A percentile compares a stretch with the other conserved stretches of the same genome.
These are phyloP conservation scores for Cerceris rybyensis DNA, from an alignment of 2,888 invertebrate species.

Conservation along the genomic window DNA sequence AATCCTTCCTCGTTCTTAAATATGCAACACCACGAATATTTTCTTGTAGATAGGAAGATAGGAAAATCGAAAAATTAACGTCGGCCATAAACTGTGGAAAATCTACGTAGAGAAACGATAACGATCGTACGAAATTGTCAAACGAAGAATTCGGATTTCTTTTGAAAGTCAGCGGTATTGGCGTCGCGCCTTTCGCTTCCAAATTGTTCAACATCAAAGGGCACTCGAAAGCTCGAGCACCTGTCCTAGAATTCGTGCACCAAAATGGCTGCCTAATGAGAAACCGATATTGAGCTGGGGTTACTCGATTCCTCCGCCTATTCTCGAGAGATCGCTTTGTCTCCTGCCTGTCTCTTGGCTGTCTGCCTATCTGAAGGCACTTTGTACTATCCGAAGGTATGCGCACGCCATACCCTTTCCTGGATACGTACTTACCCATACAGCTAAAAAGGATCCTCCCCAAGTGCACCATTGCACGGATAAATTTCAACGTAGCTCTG, in stretches of 20 bases:
- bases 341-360: slow-evolving; percentile 54
- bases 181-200: neutral
- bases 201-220: slow-evolving; percentile 7
- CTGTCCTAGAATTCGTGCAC: slow-evolving; percentile 34
- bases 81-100: too few relatives aligned
- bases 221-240: slow-evolving; percentile 11
- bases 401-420: slow-evolving; percentile 1
- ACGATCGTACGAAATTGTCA: too few relatives aligned
- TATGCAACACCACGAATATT: too few relatives aligned
- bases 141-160: too few relatives aligned
- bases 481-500: too few relatives aligned
- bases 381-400: slow-evolving; percentile 27
- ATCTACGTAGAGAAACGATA: too few relatives aligned
- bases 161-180: neutral
- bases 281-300: slow-evolving; percentile 62
- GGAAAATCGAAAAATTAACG: too few relatives aligned
- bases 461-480: too few relatives aligned
- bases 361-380: slow-evolving; percentile 53
- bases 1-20: too few relatives aligned
- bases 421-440: slow-evolving; percentile 4
- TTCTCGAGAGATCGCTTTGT: slow-evolving; percentile 63
- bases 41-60: too few relatives aligned
- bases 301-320: slow-evolving; percentile 51
- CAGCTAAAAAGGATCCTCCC: too few relatives aligned
- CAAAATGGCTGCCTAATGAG: slow-evolving; percentile 59